These are phyloP conservation scores for Cirrhinus molitorella DNA, from an alignment of 2,797 vertebrate genomes.

Conservation along the genomic window DNA sequence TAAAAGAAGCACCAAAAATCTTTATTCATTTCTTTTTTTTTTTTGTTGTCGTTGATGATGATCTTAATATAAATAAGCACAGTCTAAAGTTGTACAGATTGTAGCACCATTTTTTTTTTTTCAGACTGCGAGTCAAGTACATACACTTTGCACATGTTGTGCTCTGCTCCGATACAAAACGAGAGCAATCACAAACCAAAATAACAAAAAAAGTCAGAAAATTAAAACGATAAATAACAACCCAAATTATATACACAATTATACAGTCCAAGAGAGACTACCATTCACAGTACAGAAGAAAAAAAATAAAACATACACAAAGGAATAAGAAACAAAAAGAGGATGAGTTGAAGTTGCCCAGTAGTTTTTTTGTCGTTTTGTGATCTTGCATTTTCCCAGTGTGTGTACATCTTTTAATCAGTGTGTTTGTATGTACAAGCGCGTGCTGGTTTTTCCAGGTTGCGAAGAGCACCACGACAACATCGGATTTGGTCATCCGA, in stretches of 20 bases:
- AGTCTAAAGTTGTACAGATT: constrained; percentile 75
- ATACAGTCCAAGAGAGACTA: constrained; percentile 79
- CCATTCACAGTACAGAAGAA: constrained; percentile 85
- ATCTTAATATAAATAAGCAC: constrained; percentile 78
- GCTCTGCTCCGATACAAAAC: constrained; percentile 73
- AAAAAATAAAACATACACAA: constrained; percentile 64
- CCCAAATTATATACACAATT: constrained; percentile 86
- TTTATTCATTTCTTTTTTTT: constrained; percentile 31
- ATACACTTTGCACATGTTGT: constrained; percentile 71
- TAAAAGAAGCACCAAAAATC: constrained; percentile 78
- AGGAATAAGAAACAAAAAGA: constrained; percentile 64
- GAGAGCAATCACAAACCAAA: constrained; percentile 55
- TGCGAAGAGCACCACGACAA: constrained; percentile 56
- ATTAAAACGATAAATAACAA: constrained; percentile 82
- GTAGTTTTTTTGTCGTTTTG: constrained; percentile 76
- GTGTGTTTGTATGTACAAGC: constrained; percentile 61
- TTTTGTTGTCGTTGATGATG: constrained; percentile 67
- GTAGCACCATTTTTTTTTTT: constrained; percentile 78
- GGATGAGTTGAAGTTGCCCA: constrained; percentile 76
- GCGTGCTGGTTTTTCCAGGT: constrained; percentile 54
- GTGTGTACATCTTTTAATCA: constrained; percentile 50
- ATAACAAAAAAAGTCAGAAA: constrained; percentile 59
- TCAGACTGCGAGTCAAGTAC: constrained; percentile 80
- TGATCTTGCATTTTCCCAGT: constrained; percentile 73
- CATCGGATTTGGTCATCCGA: constrained; percentile 37